Evolutionary conservation across 2,888 invertebrate species (phyloP).

Genomic region (Hirtodrosophila trivittata): DNA sequence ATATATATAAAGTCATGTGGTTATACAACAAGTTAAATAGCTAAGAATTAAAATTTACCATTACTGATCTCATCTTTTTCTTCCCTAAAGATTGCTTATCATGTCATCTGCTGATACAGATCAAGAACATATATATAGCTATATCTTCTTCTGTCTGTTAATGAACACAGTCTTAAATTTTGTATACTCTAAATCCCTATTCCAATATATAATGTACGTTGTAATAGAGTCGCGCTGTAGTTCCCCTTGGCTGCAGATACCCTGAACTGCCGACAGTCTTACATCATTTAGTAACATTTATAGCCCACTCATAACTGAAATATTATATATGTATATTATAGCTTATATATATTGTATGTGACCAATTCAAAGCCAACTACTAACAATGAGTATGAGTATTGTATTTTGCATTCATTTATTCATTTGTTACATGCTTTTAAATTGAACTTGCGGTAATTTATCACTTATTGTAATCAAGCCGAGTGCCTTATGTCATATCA

Average conservation of each 20-base stretch:
- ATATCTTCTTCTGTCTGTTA: too few species aligned
- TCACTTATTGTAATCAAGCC: conserved; percentile 27
- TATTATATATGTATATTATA: conserved; percentile 2
- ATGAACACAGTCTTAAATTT: too few species aligned
- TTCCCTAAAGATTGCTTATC: too few species aligned
- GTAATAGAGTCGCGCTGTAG: background rate
- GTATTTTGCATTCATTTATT: conserved; percentile 26
- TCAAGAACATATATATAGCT: too few species aligned
- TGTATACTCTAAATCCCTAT: too few species aligned
- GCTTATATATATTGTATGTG: too few species aligned
- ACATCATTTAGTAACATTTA: conserved; percentile 59
- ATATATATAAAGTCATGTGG: too few species aligned
- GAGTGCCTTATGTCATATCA: conserved; percentile 1
- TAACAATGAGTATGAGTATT: conserved; percentile 1
- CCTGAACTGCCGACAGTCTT: conserved; percentile 35
- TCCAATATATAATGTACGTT: too few species aligned
- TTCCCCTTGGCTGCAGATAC: conserved; percentile 29
- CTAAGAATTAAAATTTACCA: too few species aligned
- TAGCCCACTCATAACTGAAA: conserved; percentile 47
- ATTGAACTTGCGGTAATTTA: conserved; percentile 25
- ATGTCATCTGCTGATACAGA: too few species aligned
- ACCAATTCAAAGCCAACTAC: conserved; percentile 50
- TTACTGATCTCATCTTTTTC: too few species aligned
- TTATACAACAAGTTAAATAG: too few species aligned
- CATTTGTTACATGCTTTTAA: conserved; percentile 18